Percentiles rank a stretch among this genome's conserved stretches.
phyloP scores from a whole-genome alignment of 2,888 invertebrate species.

The Ormia ochracea region DNA sequence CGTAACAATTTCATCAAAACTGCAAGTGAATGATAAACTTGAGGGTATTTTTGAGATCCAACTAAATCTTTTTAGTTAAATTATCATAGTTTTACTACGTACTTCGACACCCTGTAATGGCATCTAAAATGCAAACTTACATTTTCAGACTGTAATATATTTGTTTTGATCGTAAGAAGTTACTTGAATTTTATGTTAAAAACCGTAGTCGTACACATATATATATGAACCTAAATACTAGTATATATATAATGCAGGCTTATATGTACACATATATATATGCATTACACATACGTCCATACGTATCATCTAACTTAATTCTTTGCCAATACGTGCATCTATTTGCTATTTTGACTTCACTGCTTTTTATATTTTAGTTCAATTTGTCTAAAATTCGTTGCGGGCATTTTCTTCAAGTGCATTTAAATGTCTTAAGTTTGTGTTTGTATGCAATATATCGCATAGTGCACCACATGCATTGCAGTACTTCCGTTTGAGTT shows the following conservation, averaged over 20 bases:
- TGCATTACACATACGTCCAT: not conserved
- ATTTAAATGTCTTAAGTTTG: slow-evolving; percentile 17
- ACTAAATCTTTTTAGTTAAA: too few relatives aligned
- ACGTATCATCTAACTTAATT: not conserved
- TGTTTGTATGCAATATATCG: not conserved
- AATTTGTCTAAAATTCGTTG: slow-evolving; percentile 56
- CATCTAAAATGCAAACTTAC: slow-evolving; percentile 14
- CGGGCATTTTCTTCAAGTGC: slow-evolving; percentile 32
- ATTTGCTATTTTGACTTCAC: slow-evolving; percentile 50
- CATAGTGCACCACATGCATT: slow-evolving; percentile 11
- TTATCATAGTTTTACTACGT: not conserved
- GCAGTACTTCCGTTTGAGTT: slow-evolving; percentile 15
- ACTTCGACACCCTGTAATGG: not conserved
- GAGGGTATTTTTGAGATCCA: too few relatives aligned
- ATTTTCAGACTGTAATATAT: not conserved
- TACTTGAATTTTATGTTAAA: slow-evolving; percentile 29
- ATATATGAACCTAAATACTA: too few relatives aligned
- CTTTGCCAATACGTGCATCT: not conserved
- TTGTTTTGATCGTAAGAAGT: slow-evolving; percentile 4
- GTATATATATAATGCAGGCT: too few relatives aligned
- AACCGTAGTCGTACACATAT: not conserved
- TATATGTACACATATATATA: too few relatives aligned
- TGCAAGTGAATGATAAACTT: too few relatives aligned
- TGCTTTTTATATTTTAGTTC: slow-evolving; percentile 53
- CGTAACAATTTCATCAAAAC: too few relatives aligned